A percentile compares a stretch with the other conserved stretches of the same genome.
Evolutionary conservation across 1,140 invertebrate genomes (phyloP).

Genomic region (Brachionus paranguensis): DNA sequence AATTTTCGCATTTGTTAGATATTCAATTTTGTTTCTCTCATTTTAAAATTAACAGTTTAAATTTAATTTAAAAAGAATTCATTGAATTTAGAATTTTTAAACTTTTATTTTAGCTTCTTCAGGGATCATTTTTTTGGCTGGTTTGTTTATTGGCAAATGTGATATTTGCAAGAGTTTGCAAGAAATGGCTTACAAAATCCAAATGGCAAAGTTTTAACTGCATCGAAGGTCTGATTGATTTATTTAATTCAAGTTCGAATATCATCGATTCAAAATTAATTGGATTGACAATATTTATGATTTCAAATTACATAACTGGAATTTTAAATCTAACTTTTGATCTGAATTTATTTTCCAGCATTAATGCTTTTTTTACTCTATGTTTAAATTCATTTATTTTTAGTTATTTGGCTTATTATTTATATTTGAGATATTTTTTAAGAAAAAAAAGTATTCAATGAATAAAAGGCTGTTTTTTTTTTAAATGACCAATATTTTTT

Average conservation of each 20-base stretch:
- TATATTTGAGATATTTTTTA: neutral
- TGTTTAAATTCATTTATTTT: neutral
- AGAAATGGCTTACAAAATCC: neutral
- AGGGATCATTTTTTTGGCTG: neutral
- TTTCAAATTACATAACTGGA: constrained; percentile 72
- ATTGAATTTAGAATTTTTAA: no score
- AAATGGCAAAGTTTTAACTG: neutral
- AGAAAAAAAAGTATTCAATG: neutral
- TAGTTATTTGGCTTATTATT: neutral
- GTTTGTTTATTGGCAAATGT: constrained; percentile 45
- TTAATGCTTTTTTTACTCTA: neutral
- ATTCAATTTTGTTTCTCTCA: no score
- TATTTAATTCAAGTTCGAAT: neutral
- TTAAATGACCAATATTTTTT: no score
- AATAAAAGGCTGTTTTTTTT: no score
- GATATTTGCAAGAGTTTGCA: neutral
- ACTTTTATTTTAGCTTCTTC: neutral
- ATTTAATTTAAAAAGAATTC: no score
- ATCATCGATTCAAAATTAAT: constrained; percentile 55
- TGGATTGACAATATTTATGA: constrained; percentile 69
- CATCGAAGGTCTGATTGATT: neutral
- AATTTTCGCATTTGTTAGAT: no score
- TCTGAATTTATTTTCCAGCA: neutral
- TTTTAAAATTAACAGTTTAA: no score
- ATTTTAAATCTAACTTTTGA: neutral